A percentile compares a stretch with the other conserved stretches of the same genome.
Conservation (phyloP, 92 coral and sea anemone species). For the Phenganax subtilis region DNA sequence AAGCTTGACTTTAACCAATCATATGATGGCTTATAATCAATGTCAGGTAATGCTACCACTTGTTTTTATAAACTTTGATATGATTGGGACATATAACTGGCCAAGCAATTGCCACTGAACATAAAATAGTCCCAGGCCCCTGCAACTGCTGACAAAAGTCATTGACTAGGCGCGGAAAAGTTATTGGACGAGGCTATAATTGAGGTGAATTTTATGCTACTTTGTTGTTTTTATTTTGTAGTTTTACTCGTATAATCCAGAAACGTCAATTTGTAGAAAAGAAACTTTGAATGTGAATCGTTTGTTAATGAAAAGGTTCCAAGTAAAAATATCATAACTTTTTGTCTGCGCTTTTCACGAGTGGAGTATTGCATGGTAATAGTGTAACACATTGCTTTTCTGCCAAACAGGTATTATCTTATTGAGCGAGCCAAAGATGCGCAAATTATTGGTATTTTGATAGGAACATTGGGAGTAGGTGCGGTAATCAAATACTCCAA, state of each 20-base stretch:
- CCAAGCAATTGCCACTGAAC: no score
- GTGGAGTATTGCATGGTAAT: background rate
- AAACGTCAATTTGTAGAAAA: conserved; percentile 50
- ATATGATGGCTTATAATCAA: conserved; percentile 85
- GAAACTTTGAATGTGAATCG: conserved; percentile 79
- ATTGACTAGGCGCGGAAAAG: no score
- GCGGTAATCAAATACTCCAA: conserved; percentile 2
- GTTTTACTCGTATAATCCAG: conserved; percentile 90
- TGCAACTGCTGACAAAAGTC: no score
- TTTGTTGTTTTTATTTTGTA: conserved; percentile 29
- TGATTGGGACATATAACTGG: no score
- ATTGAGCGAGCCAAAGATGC: conserved; percentile 95
- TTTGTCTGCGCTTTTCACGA: background rate
- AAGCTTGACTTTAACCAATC: conserved; percentile 75
- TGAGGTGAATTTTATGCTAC: background rate
- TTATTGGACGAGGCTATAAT: background rate
- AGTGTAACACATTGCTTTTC: background rate
- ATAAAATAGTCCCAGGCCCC: no score
- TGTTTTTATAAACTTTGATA: no score
- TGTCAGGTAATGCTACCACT: conserved; percentile 58
- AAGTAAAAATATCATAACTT: background rate
- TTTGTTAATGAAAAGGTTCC: conserved; percentile 84
- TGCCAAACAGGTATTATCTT: conserved; percentile 60
- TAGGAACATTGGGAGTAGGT: conserved; percentile 96
- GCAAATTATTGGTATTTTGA: conserved; percentile 81